Base-by-base conservation (phyloP, 2,113 vertebrate species). In the Tachycineta bicolor region DNA sequence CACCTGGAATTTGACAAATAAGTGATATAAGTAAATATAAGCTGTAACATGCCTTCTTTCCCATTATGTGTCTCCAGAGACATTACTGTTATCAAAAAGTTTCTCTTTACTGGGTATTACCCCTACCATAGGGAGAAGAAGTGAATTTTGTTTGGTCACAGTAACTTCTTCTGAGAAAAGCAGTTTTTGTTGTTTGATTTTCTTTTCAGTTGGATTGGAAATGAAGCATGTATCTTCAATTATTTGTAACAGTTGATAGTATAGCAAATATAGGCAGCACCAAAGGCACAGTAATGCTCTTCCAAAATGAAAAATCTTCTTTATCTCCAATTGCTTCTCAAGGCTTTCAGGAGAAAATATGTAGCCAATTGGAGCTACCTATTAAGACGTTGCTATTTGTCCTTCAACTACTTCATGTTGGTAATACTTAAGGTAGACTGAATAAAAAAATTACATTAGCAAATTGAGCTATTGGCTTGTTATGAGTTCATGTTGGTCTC, bases 21-120 rank as follows among this genome's bases (percentile, higher is more conserved):
- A 89, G 73, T 90, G 52, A 76, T 68, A 2, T 34, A 83, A 77
- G 71, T 67, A 93, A 97, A 95, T 93, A 91, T 93, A 91, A 95
- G 86, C 80, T 92, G 83, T 77, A 90, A 93, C 83, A 41, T 81
- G 64, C 60, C 39, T 89, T 77, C 23, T 83, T 94, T 70, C 52
- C 63, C 22, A 56, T 93, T 70, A 77, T 34, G 24, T 55, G 52
- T 47, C 73, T 80, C 73, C 56, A 83, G 80, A 94, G 83, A 78
- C 39, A 59, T 63, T 75, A 75, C 24, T 92, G 59, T 75, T 86
- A 81, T 70, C 68, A 44, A 59, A 92, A 94, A 81, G 43, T 67
- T 94, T 94, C 55, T 83, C 33, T 90, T 44, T 74, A 14, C 37
- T 92, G 53, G 9, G 5, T 74, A 83, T 88, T 92, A 58, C 12